Evolutionary conservation across 1,140 invertebrate species (phyloP).

Genomic region (Daktulosphaira vitifoliae): DNA sequence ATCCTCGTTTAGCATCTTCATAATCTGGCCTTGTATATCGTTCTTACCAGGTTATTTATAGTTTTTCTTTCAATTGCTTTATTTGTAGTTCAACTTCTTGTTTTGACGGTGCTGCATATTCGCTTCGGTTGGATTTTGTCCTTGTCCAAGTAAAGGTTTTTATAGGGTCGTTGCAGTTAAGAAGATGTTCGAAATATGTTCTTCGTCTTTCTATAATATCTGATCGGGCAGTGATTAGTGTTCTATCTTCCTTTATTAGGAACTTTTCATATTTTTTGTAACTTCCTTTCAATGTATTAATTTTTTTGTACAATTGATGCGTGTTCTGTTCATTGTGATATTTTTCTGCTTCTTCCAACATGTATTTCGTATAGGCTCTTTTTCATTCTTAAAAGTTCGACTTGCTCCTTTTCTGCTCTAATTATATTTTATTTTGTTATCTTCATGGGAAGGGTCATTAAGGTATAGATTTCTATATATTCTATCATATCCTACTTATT

Average conservation of each 20-base stretch:
- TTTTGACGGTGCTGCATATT: background rate
- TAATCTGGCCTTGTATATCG: conserved; percentile 3
- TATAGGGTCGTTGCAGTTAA: background rate
- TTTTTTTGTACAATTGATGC: conserved; percentile 8
- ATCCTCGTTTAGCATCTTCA: background rate
- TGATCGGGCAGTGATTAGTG: background rate
- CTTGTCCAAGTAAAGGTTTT: background rate
- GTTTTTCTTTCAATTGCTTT: background rate
- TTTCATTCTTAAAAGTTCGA: background rate
- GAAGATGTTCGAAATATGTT: background rate
- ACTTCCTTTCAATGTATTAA: conserved; percentile 3
- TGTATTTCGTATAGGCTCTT: conserved; percentile 2
- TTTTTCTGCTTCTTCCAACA: too few species aligned
- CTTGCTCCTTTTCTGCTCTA: background rate
- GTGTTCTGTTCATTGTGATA: too few species aligned
- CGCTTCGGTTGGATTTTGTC: background rate
- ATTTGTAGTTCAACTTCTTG: conserved; percentile 12
- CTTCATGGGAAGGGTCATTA: too few species aligned
- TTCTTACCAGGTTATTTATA: background rate
- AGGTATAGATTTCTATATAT: too few species aligned
- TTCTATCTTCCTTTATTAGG: conserved; percentile 2
- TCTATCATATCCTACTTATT: too few species aligned
- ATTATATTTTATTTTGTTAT: background rate
- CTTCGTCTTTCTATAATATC: background rate
- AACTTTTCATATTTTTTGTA: conserved; percentile 10